Evolutionary conservation across 2,888 invertebrate genomes (phyloP).

Genomic region (Hesperia comma): DNA sequence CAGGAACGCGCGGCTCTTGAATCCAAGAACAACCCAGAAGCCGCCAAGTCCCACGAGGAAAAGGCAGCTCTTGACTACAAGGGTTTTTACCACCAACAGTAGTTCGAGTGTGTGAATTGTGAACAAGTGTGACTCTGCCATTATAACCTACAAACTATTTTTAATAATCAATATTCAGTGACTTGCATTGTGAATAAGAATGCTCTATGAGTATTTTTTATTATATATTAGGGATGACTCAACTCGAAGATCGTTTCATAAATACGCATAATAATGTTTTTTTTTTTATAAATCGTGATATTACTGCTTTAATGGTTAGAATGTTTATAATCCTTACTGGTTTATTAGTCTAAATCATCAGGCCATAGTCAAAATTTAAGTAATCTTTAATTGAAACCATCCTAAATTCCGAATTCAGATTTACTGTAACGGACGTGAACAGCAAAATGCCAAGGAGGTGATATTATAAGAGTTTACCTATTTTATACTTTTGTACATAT

Average conservation of each 20-base stretch:
- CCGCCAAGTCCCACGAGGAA: constrained; percentile 70
- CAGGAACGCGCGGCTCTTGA: constrained; percentile 85
- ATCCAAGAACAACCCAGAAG: constrained; percentile 80
- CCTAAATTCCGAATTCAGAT: constrained; percentile 30
- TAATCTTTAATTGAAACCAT: too few relatives aligned
- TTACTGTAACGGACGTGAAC: constrained; percentile 43
- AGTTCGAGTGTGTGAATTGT: constrained; percentile 46
- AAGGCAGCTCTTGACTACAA: constrained; percentile 84
- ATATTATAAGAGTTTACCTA: constrained; percentile 39
- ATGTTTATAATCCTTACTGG: constrained; percentile 1
- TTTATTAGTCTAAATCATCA: background rate
- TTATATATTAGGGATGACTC: background rate
- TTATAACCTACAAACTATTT: constrained; percentile 24
- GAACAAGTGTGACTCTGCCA: constrained; percentile 42
- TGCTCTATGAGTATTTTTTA: constrained; percentile 46
- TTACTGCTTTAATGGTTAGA: constrained; percentile 26
- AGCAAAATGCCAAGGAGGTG: constrained; percentile 40
- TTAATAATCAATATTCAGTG: constrained; percentile 36
- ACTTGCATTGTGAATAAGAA: constrained; percentile 28
- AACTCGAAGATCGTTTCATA: background rate
- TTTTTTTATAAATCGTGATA: constrained; percentile 30
- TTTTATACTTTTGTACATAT: constrained; percentile 75
- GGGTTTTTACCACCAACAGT: constrained; percentile 84
- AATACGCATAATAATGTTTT: background rate
- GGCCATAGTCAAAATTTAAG: too few relatives aligned